Base-by-base conservation (phyloP, 2,113 vertebrate genomes). In the Acrocephalus kingi region DNA sequence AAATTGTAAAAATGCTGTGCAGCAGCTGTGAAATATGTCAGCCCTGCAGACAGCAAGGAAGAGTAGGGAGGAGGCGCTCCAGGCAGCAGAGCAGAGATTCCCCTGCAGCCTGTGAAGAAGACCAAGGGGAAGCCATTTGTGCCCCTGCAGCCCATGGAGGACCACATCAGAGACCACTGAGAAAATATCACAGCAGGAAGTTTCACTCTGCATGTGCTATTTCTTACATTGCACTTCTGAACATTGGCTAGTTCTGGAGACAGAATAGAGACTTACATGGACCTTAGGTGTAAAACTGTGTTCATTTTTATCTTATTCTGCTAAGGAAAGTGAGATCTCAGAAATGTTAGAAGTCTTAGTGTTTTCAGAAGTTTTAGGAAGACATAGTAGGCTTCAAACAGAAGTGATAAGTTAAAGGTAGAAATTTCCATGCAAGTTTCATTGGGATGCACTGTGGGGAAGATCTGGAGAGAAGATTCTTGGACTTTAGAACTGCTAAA, bases 241-340 rank as follows among this genome's bases (percentile, higher is more conserved):
- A 33, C 27, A 24, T 19, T 56, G 49, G 45, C 45, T 82, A 7
- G 35, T 37, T 33, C 35, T 72, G 41, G 19, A 80, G 28, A 54
- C 7, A 82, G 39, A 37, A 68, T 11, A 72, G 2, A 90, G 33
- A 52, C 12, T 54, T 68, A 73, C 37, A 24, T 9, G 25, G 8
- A 51, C 37, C 71, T 49, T 37, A 58, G 28, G 41, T n/a, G 15
- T 61, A 84, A 82, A 28, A 64, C 15, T 8, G 17, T 63, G 37
- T 62, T 83, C 37, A 55, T 25, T 92, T 96, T 78, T 55, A 75
- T 87, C 46, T 92, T 72, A n/a, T 16, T 77, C 39, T 91, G 12
- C 39, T 23, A 56, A 9, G 13, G 9, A 72, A 91, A 95, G 15
- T 13, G 28, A 62, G 17, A 76, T 94, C 64, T 75, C 41, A 51